Percentiles rank a stretch among this genome's conserved stretches.
These are phyloP conservation scores for Drosophila nr. medialis DNA, from an alignment of 2,888 invertebrate genomes.

Conservation along the genomic window DNA sequence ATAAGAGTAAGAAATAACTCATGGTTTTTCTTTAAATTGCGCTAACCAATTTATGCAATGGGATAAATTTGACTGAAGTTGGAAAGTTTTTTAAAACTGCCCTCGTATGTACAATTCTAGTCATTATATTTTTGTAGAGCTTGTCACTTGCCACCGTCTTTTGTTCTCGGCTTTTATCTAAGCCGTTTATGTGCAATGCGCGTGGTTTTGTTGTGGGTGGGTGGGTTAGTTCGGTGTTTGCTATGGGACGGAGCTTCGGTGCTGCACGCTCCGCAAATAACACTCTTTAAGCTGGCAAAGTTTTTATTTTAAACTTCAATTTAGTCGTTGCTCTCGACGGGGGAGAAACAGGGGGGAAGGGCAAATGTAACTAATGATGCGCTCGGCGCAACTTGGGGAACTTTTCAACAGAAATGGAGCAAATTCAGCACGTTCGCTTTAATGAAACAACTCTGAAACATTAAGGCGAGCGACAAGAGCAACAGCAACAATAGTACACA, in stretches of 20 bases:
- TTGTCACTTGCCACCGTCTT: constrained; percentile 69
- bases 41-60: neutral
- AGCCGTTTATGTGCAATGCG: constrained; percentile 70
- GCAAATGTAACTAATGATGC: constrained; percentile 75
- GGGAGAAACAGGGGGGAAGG: neutral
- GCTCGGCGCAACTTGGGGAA: constrained; percentile 54
- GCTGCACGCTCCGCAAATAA: constrained; percentile 69
- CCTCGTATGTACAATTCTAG: constrained; percentile 57
- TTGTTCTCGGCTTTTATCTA: constrained; percentile 74
- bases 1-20: neutral
- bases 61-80: neutral
- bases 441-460: constrained; percentile 21
- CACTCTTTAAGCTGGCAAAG: constrained; percentile 70
- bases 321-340: constrained; percentile 53
- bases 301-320: constrained; percentile 81
- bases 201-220: constrained; percentile 25
- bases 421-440: constrained; percentile 77
- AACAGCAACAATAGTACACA: constrained; percentile 4
- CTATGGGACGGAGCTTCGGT: constrained; percentile 28
- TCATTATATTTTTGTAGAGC: constrained; percentile 69
- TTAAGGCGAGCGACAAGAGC: constrained; percentile 3
- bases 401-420: constrained; percentile 71
- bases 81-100: constrained; percentile 4
- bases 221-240: constrained; percentile 11
- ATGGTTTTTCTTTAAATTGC: neutral